A percentile compares a stretch with the other conserved stretches of the same genome.
Evolutionary conservation across 2,888 invertebrate species (phyloP).

Genomic region (Luperina testacea): DNA sequence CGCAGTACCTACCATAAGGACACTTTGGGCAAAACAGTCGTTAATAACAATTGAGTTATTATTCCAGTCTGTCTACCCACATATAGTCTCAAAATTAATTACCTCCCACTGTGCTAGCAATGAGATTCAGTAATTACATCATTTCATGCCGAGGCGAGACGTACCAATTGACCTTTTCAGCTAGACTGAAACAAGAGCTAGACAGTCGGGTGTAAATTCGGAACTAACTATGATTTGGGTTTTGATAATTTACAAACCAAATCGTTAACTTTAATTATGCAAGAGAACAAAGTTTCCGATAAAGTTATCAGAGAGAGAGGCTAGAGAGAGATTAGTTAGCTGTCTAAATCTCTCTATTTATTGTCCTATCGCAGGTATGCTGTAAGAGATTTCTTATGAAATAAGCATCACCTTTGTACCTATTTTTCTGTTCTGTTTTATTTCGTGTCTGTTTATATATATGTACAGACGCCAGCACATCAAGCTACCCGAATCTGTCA

Average conservation of each 20-base stretch:
- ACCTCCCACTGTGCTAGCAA: not conserved
- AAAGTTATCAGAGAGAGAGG: not conserved
- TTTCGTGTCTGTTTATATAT: too few species aligned
- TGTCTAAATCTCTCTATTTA: too few species aligned
- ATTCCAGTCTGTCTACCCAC: not conserved
- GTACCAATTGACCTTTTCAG: slow-evolving; percentile 38
- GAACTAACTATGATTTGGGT: slow-evolving; percentile 8
- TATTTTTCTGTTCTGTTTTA: too few species aligned
- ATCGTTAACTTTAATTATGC: not conserved
- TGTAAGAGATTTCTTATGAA: too few species aligned
- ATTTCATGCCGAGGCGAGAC: slow-evolving; percentile 21
- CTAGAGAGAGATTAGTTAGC: too few species aligned
- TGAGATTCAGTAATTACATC: slow-evolving; percentile 17
- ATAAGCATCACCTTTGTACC: too few species aligned
- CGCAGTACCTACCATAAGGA: too few species aligned
- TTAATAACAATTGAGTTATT: not conserved
- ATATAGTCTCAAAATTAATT: slow-evolving; percentile 1
- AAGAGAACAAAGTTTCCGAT: not conserved
- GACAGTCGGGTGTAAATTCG: not conserved
- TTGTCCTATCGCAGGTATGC: too few species aligned
- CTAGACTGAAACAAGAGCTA: not conserved
- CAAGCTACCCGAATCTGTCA: too few species aligned
- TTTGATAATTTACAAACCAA: not conserved
- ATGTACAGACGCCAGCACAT: too few species aligned
- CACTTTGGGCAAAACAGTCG: not conserved